Evolutionary conservation across 2,888 invertebrate genomes (phyloP).

Genomic region (Drosophila monieri): DNA sequence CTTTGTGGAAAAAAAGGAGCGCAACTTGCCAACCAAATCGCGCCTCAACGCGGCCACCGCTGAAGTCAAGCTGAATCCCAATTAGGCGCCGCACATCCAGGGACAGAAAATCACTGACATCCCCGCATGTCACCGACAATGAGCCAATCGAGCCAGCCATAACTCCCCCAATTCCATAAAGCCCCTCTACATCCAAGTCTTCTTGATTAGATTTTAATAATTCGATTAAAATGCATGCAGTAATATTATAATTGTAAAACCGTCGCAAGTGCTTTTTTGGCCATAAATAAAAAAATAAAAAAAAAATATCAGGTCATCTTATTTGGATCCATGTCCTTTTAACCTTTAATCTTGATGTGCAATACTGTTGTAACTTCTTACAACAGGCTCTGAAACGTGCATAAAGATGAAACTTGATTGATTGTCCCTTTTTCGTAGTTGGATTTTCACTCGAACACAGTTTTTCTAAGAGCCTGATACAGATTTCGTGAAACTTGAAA

Average conservation of each 20-base stretch:
- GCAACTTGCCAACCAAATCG: conserved; percentile 71
- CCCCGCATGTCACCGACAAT: conserved; percentile 41
- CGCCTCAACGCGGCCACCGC: conserved; percentile 75
- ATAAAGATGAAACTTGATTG: conserved; percentile 17
- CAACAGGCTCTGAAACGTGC: neutral
- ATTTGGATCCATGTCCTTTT: conserved; percentile 20
- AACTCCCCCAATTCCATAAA: conserved; percentile 12
- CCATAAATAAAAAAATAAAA: conserved; percentile 71
- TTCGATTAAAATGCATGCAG: conserved; percentile 8
- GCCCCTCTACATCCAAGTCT: conserved; percentile 38
- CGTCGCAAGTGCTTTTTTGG: conserved; percentile 51
- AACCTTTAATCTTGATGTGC: no score
- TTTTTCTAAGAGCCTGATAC: conserved; percentile 1
- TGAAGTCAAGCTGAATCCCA: conserved; percentile 78
- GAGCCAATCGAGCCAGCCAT: conserved; percentile 52
- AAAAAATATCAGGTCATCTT: conserved; percentile 34
- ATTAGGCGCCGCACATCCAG: conserved; percentile 47
- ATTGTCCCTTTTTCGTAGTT: conserved; percentile 26
- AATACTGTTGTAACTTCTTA: neutral
- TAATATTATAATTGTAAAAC: conserved; percentile 31
- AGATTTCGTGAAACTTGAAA: conserved; percentile 52
- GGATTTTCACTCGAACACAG: neutral
- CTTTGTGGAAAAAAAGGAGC: conserved; percentile 80
- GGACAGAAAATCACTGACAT: conserved; percentile 17
- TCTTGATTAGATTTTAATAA: conserved; percentile 50